A percentile compares a stretch with the other conserved stretches of the same genome.
phyloP scores from a whole-genome alignment of 2,113 vertebrate species.

The Tachycineta bicolor region DNA sequence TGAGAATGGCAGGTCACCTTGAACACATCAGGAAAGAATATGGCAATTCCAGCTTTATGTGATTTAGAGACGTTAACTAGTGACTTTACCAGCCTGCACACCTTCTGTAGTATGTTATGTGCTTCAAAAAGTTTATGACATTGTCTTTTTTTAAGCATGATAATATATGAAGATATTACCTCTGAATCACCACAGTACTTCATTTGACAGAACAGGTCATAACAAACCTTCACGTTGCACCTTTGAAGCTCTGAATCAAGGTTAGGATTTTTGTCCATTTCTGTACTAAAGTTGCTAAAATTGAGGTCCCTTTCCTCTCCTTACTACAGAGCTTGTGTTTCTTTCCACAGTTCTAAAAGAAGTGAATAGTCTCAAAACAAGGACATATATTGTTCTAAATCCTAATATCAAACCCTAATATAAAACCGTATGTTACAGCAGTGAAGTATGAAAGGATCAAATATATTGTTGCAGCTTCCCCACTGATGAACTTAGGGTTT shows the following conservation, averaged over 20 bases:
- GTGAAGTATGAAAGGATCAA: not conserved
- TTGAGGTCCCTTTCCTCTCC: not conserved
- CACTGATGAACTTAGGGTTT: not conserved
- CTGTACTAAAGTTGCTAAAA: not conserved
- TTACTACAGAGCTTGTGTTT: not conserved
- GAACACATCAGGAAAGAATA: not conserved
- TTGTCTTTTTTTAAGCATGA: conserved; percentile 32
- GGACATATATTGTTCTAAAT: not conserved
- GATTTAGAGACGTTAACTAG: conserved; percentile 36
- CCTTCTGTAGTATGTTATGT: not conserved
- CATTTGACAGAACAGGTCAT: conserved; percentile 45
- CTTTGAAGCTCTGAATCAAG: conserved; percentile 38
- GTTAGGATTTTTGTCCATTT: conserved; percentile 7
- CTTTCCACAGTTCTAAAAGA: not conserved
- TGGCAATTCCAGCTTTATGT: not conserved
- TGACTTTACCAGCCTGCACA: not conserved
- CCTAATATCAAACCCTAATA: not conserved
- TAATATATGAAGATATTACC: conserved; percentile 35
- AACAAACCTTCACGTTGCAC: not conserved
- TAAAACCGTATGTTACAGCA: not conserved
- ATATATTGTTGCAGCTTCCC: not conserved
- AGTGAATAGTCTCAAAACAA: not conserved
- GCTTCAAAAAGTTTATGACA: conserved; percentile 41
- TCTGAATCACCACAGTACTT: conserved; percentile 14
- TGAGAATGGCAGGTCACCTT: conserved; percentile 16